Conservation (phyloP, 2,888 invertebrate species). For the Drosophila merina region DNA sequence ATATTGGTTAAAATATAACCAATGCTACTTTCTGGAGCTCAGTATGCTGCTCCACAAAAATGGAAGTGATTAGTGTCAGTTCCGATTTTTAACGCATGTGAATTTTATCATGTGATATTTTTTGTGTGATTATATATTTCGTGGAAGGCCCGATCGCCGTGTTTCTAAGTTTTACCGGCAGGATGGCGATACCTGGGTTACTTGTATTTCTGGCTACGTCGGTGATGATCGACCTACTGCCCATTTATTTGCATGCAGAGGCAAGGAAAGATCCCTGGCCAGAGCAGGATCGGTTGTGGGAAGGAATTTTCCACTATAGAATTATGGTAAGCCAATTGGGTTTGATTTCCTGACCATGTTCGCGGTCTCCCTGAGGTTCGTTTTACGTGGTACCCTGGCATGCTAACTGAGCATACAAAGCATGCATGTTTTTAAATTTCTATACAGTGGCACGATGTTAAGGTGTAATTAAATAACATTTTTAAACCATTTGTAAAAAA, state of each 20-base stretch:
- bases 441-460: background rate
- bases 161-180: constrained; percentile 1
- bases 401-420: background rate
- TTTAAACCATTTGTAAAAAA: too few relatives aligned
- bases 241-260: constrained; percentile 16
- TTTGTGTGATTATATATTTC: background rate
- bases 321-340: too few relatives aligned
- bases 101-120: too few relatives aligned
- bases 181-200: constrained; percentile 18
- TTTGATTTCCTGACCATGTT: too few relatives aligned
- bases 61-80: too few relatives aligned
- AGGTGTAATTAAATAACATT: background rate
- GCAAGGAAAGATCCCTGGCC: constrained; percentile 7
- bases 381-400: too few relatives aligned
- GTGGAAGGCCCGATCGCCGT: background rate
- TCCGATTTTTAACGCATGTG: too few relatives aligned
- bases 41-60: too few relatives aligned
- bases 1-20: too few relatives aligned
- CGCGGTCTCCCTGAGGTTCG: too few relatives aligned
- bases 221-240: constrained; percentile 12
- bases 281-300: constrained; percentile 12
- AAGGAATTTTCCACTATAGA: background rate
- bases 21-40: too few relatives aligned
- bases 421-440: constrained; percentile 1
- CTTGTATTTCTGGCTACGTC: constrained; percentile 13